A percentile compares a stretch with the other conserved stretches of the same genome.
Conservation (phyloP, 2,113 vertebrate genomes). For the Proterorhinus semilunaris region DNA sequence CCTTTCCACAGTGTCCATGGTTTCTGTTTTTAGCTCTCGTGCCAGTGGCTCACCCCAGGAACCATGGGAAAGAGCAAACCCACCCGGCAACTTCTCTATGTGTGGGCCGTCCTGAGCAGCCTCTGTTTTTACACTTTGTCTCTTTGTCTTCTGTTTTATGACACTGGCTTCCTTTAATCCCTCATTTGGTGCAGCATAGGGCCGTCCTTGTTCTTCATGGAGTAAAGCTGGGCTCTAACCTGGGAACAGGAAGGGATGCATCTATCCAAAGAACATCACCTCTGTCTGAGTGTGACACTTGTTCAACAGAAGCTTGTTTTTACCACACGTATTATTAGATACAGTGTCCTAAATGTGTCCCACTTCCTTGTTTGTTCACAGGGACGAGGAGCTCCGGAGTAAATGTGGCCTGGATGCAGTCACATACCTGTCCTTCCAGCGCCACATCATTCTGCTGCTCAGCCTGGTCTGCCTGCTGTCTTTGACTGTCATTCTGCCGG, state of each 20-base stretch:
- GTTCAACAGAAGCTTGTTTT: not conserved
- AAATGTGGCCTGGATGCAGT: conserved; percentile 93
- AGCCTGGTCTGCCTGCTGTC: conserved; percentile 89
- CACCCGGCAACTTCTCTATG: conserved; percentile 61
- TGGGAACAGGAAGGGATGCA: conserved; percentile 1
- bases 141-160: conserved; percentile 55
- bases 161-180: conserved; percentile 53
- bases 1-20: conserved; percentile 63
- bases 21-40: conserved; percentile 70
- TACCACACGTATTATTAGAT: not conserved
- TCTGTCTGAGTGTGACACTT: not conserved
- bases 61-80: conserved; percentile 60
- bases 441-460: conserved; percentile 88
- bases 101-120: conserved; percentile 59
- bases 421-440: conserved; percentile 95
- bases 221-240: conserved; percentile 12
- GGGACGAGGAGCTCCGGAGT: conserved; percentile 91
- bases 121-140: conserved; percentile 31
- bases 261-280: conserved; percentile 11
- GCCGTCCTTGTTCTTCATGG: conserved; percentile 41
- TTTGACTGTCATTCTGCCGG: conserved; percentile 87
- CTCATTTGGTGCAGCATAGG: conserved; percentile 38
- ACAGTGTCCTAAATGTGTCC: not conserved
- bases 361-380: conserved; percentile 49
- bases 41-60: conserved; percentile 60